Conservation (phyloP, 2,888 invertebrate genomes). For the Tineola bisselliella region DNA sequence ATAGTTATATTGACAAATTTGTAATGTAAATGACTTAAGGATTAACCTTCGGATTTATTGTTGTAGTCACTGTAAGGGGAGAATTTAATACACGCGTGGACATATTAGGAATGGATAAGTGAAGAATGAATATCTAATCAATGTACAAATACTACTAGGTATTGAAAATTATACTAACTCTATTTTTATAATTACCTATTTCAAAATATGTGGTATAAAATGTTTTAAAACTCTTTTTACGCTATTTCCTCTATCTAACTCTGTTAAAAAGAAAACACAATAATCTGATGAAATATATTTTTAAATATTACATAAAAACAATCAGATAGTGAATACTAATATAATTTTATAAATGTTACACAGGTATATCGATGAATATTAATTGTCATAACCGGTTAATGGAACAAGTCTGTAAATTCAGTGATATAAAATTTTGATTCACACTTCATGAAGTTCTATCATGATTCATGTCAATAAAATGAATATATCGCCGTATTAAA, state of each 20-base stretch:
- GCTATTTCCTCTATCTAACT: not conserved
- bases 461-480: not conserved
- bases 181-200: too few relatives aligned
- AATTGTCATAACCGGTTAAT: not conserved
- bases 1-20: not conserved
- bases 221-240: not conserved
- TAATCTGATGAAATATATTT: not conserved
- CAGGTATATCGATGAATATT: not conserved
- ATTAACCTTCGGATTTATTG: not conserved
- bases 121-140: not conserved
- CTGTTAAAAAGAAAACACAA: not conserved
- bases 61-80: not conserved
- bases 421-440: not conserved
- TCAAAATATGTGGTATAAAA: too few relatives aligned
- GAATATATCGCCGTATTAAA: not conserved
- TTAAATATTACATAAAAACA: not conserved
- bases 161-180: too few relatives aligned
- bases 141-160: not conserved
- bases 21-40: not conserved
- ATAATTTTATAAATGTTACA: not conserved
- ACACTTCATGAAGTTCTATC: not conserved
- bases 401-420: not conserved
- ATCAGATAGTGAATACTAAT: not conserved
- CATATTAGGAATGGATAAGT: not conserved
- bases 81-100: not conserved